Evolutionary conservation across 2,888 invertebrate genomes (phyloP), one percentile per base, ranked within the genome.

Genomic region (Cerastis rubricosa): DNA sequence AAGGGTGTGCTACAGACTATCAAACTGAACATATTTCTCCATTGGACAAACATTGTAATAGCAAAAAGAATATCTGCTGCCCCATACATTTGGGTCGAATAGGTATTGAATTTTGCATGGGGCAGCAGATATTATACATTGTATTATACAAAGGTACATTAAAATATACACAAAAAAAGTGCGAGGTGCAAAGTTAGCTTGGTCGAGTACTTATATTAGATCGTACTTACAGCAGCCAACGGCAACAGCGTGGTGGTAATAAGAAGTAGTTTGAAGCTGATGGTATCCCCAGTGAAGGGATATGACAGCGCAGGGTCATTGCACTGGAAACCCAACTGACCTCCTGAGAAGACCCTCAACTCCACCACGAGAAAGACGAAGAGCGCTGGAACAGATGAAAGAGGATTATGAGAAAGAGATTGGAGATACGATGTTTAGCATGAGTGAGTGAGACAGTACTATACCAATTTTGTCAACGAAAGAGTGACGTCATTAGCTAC

Each of bases 281-380:
- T 94, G 0, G 98, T 98, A 85, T 98, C 98, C 0, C 98, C 98
- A 0, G 93, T 95, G 89, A 95, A 98, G 47, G 97, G 97, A 87
- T 97, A 96, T 0, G 97, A 97, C 51, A 98, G 96, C 19, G 97
- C 96, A 0, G 98, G 98, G 89, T 98, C 98, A 80, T 97, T 97
- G 93, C 98, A 98, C 79, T 95, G 97, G 92, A 98, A 98, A 5
- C 98, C 98, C 0, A 97, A 89, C 83, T 97, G 97, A 8, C 97
- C 95, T n/a, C 97, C 96, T 0, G 98, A 98, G 2, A 98, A 85
- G 14, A 97, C 85, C 11, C 97, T 97, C 19, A 97, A 93, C 90
- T 98, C 98, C 63, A 97, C 93, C 45, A 97, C 80, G 0, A 95
- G 83, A 78, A 98, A 94, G 77, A 97, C 84, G 3, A 97, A 88